These are phyloP conservation scores for Lasioglossum leucozonium DNA, from an alignment of 2,888 invertebrate genomes.

Conservation along the genomic window DNA sequence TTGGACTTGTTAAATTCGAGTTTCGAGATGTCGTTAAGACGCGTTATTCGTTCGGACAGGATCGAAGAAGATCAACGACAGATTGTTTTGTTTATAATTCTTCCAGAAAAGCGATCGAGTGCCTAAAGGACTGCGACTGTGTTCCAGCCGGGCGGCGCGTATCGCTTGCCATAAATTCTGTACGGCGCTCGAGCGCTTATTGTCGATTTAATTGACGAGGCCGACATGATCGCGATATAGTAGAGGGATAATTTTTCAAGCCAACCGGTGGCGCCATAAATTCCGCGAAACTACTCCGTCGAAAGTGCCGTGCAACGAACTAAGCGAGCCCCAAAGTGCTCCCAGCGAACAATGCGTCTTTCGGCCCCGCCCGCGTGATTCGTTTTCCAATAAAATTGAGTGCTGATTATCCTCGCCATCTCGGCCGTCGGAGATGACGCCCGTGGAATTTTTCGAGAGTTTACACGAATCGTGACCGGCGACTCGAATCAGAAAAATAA, in stretches of 20 bases:
- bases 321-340: conserved; percentile 53
- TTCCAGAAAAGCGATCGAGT: no score
- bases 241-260: conserved; percentile 58
- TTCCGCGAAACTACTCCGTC: conserved; percentile 43
- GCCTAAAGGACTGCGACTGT: no score
- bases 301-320: conserved; percentile 45
- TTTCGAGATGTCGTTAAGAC: neutral
- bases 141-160: no score
- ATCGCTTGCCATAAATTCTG: neutral
- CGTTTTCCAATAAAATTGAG: conserved; percentile 67
- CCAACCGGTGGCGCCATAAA: conserved; percentile 48
- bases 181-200: neutral
- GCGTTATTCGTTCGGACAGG: no score
- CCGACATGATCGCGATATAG: conserved; percentile 23
- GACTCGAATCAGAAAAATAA: conserved; percentile 41
- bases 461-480: conserved; percentile 43
- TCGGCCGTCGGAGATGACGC: neutral
- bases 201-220: conserved; percentile 28
- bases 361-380: conserved; percentile 60
- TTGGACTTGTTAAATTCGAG: neutral
- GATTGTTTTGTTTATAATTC: no score
- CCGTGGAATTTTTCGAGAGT: conserved; percentile 39
- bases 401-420: conserved; percentile 66
- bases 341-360: conserved; percentile 65
- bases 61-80: no score